Evolutionary conservation across 2,113 vertebrate species (phyloP).

Genomic region (Xiphophorus couchianus): DNA sequence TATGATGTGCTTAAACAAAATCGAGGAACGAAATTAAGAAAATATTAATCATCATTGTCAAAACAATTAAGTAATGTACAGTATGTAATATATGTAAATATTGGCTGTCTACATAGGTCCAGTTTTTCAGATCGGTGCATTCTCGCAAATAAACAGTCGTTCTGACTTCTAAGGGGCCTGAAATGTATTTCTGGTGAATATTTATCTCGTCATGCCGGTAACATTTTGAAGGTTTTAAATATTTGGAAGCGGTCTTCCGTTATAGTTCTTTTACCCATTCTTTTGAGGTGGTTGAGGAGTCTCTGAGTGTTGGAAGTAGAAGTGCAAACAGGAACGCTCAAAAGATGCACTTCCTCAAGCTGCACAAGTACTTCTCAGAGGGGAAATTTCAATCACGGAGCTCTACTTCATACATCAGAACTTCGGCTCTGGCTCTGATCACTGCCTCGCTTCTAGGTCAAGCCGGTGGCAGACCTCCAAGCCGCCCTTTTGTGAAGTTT

Average conservation of each 20-base stretch:
- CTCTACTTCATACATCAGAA: not conserved
- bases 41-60: too few relatives aligned
- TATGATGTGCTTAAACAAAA: too few relatives aligned
- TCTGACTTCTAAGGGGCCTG: too few relatives aligned
- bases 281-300: not conserved
- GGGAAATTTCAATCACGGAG: rapidly evolving
- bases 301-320: not conserved
- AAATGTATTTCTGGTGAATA: too few relatives aligned
- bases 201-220: not conserved
- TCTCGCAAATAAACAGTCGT: too few relatives aligned
- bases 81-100: too few relatives aligned
- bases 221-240: not conserved
- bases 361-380: not conserved
- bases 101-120: too few relatives aligned
- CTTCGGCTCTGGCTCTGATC: conserved; percentile 6
- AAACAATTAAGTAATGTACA: too few relatives aligned
- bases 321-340: not conserved
- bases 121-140: too few relatives aligned
- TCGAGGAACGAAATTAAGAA: too few relatives aligned
- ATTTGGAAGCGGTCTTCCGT: not conserved
- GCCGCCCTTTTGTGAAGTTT: conserved; percentile 1
- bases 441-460: conserved; percentile 6
- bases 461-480: conserved; percentile 1
- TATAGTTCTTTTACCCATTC: not conserved
- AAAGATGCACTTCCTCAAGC: conserved; percentile 1